phyloP scores from a whole-genome alignment of 2,797 vertebrate species.

The Halcyon badia region DNA sequence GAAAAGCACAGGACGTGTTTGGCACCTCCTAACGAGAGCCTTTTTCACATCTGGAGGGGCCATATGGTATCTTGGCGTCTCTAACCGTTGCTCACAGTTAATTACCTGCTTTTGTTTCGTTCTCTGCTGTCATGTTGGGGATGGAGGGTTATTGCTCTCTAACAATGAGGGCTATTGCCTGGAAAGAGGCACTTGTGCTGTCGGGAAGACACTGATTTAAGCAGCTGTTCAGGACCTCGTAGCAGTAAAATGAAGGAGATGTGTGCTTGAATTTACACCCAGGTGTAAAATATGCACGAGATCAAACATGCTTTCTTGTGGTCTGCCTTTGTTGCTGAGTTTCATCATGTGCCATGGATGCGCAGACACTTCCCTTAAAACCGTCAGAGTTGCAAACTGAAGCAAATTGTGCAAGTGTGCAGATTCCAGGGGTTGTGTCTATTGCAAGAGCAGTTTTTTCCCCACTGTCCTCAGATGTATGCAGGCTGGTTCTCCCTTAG shows the following conservation, averaged over 20 bases:
- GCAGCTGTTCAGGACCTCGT: background rate
- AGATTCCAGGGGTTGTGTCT: slow-evolving; percentile 37
- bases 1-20: background rate
- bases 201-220: background rate
- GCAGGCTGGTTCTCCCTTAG: accelerated
- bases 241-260: background rate
- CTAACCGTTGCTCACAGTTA: background rate
- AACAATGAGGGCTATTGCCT: background rate
- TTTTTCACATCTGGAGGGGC: slow-evolving; percentile 16
- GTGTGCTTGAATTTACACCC: background rate
- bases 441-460: background rate
- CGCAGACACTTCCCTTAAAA: slow-evolving; percentile 32
- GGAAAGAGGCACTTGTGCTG: background rate
- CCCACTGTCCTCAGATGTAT: background rate
- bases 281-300: background rate
- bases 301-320: background rate
- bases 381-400: background rate
- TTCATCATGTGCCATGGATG: background rate
- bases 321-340: background rate
- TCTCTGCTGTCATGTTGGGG: background rate
- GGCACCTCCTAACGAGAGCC: background rate
- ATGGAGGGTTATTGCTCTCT: background rate
- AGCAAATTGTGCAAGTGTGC: slow-evolving; percentile 30
- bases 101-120: slow-evolving; percentile 44
- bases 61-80: slow-evolving; percentile 15